Evolutionary conservation across 1,140 invertebrate species (phyloP), one percentile per base, ranked within the genome.

Genomic region (Ceratoteleas bidentatus): DNA sequence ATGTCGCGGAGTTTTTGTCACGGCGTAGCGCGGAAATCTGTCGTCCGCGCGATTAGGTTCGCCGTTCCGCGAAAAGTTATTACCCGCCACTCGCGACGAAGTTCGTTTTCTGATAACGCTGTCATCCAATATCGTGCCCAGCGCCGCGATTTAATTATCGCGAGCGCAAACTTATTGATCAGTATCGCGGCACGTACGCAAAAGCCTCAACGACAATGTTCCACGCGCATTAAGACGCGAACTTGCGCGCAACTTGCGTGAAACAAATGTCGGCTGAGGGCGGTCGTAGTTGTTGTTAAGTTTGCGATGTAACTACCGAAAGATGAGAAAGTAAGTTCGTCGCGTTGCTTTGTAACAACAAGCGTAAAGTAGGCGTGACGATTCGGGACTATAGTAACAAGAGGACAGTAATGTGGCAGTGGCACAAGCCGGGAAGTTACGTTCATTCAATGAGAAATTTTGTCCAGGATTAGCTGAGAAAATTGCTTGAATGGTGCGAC

Each of bases 121-220:
- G 11, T 56, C 50, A 32, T 57, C n/a, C 16, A 40, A 50, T 64
- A 64, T 64, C 50, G 47, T 34, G 64, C 52, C 57, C 50, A 56
- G 47, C 32, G 52, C 52, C 32, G 8, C 13, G 64, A 74, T 64
- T 73, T 64, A 62, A 73, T 73, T 73, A 73, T 64, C 38, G 14
- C 15, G 36, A 7, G 14, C 34, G 50, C 34, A 56, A 74, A 74
- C 60, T 64, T 74, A 56, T 56, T 47, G 69, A 73, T 73, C 69
- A 33, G 14, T 73, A 38, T 56, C 52, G 58, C 32, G 36, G 40
- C 56, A 49, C 24, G 36, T 45, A 52, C 24, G 11, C 13, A 15
- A 60, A 62, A 62, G 47, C 54, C 56, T 60, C 54, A 24, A 43
- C 50, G 60, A 64, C 69, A 72, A 60, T 40, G 24, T 74, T 65